These are phyloP conservation scores for Halcyon malimbica DNA, from an alignment of 2,113 vertebrate species.

Conservation along the genomic window DNA sequence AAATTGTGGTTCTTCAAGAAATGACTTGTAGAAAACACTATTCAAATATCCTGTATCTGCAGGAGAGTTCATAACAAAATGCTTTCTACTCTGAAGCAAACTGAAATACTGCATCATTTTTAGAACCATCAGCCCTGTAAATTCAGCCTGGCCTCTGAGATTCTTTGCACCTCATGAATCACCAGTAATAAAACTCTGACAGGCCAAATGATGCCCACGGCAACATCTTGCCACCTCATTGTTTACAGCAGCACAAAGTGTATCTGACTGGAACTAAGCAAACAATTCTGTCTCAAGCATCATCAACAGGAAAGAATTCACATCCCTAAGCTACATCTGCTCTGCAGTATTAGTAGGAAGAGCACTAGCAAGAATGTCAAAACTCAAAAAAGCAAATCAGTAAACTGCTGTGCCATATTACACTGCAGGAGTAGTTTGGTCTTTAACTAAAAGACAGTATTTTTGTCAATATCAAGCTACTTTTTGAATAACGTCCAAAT, in stretches of 20 bases:
- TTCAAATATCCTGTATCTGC: neutral
- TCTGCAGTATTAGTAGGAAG: neutral
- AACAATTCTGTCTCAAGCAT: conserved; percentile 25
- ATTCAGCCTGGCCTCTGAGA: neutral
- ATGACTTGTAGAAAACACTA: neutral
- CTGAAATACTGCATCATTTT: neutral
- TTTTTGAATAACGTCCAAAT: neutral
- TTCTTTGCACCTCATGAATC: conserved; percentile 40
- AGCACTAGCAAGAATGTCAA: neutral
- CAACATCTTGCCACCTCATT: conserved; percentile 44
- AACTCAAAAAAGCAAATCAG: neutral
- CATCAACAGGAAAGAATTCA: conserved; percentile 71
- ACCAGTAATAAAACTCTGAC: conserved; percentile 31
- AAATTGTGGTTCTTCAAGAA: neutral
- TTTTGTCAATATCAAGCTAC: neutral
- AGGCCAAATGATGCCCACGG: neutral
- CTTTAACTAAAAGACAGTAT: neutral
- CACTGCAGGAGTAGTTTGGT: neutral
- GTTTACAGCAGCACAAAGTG: conserved; percentile 12
- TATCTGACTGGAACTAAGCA: conserved; percentile 40
- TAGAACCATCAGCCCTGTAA: neutral
- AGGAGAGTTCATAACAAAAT: neutral
- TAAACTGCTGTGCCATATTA: neutral
- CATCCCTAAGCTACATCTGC: conserved; percentile 14
- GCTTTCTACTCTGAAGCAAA: neutral